Percentiles rank a stretch among this genome's conserved stretches.
These are phyloP conservation scores for Xylota sylvarum DNA, from an alignment of 2,888 invertebrate species.

Conservation along the genomic window DNA sequence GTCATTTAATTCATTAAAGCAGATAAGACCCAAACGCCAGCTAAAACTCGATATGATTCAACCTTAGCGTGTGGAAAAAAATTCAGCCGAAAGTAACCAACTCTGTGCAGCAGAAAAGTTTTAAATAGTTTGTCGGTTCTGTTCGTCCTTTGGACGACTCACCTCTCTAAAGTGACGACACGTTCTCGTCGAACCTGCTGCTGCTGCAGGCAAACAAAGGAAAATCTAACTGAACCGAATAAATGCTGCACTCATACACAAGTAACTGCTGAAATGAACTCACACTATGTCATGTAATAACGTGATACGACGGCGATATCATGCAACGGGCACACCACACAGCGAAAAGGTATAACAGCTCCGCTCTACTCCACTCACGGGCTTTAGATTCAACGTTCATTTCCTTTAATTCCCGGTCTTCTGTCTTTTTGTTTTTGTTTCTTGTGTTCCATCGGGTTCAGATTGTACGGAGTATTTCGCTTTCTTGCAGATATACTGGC, in stretches of 20 bases:
- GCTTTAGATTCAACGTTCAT: constrained; percentile 40
- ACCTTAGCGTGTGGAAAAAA: not conserved
- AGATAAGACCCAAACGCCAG: constrained; percentile 18
- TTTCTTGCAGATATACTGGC: constrained; percentile 51
- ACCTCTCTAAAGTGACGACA: constrained; percentile 34
- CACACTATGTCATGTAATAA: constrained; percentile 53
- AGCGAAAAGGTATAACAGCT: constrained; percentile 28
- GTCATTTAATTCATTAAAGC: constrained; percentile 30
- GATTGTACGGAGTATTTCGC: constrained; percentile 43
- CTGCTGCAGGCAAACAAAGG: constrained; percentile 38
- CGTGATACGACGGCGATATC: constrained; percentile 45
- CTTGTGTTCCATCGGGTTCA: constrained; percentile 36
- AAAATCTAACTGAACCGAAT: constrained; percentile 27
- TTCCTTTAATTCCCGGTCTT: constrained; percentile 64
- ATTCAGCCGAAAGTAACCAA: not conserved
- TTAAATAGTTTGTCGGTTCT: constrained; percentile 12
- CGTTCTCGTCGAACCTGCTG: constrained; percentile 25
- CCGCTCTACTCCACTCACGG: not conserved
- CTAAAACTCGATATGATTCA: constrained; percentile 19
- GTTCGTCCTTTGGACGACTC: not conserved
- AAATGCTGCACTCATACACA: constrained; percentile 7
- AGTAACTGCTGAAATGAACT: constrained; percentile 25
- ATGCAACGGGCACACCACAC: constrained; percentile 20
- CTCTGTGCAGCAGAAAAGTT: not conserved
- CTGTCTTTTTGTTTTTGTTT: constrained; percentile 22